A percentile compares a stretch with the other conserved stretches of the same genome.
These are phyloP conservation scores for Stercorarius parasiticus DNA, from an alignment of 2,113 vertebrate genomes.

Conservation along the genomic window DNA sequence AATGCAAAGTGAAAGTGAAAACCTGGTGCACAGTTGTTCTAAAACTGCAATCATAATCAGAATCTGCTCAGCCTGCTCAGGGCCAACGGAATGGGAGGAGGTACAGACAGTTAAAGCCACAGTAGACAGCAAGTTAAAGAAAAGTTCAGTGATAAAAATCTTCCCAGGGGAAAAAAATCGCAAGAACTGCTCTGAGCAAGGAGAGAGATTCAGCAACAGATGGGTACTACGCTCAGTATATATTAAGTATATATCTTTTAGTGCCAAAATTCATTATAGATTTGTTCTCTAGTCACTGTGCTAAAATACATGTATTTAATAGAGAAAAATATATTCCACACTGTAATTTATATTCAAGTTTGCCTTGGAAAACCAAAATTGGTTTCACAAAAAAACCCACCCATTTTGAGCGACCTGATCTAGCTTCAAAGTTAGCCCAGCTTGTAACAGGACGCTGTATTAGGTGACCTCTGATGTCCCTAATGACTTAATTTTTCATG, in stretches of 20 bases:
- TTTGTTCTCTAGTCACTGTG: not conserved
- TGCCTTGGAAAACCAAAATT: not conserved
- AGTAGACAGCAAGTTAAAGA: not conserved
- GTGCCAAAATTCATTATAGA: not conserved
- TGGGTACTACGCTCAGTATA: not conserved
- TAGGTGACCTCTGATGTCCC: not conserved
- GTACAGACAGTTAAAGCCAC: not conserved
- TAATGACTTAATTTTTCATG: not conserved
- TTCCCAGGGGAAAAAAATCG: not conserved
- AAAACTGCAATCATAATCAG: not conserved
- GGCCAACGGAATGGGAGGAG: not conserved
- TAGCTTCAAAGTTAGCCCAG: not conserved
- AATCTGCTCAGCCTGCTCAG: not conserved
- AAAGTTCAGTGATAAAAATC: not conserved
- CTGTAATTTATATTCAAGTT: not conserved
- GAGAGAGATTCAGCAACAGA: slow-evolving; percentile 10
- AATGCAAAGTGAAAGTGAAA: slow-evolving; percentile 35
- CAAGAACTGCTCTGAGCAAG: not conserved
- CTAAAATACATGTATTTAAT: not conserved
- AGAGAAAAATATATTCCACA: not conserved
- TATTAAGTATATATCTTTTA: not conserved
- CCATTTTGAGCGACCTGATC: rapidly evolving
- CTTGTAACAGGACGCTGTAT: not conserved
- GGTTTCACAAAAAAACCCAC: not conserved
- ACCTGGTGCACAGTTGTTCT: not conserved